phyloP scores from a whole-genome alignment of 1,140 invertebrate genomes.

The Hetaerina americana region DNA sequence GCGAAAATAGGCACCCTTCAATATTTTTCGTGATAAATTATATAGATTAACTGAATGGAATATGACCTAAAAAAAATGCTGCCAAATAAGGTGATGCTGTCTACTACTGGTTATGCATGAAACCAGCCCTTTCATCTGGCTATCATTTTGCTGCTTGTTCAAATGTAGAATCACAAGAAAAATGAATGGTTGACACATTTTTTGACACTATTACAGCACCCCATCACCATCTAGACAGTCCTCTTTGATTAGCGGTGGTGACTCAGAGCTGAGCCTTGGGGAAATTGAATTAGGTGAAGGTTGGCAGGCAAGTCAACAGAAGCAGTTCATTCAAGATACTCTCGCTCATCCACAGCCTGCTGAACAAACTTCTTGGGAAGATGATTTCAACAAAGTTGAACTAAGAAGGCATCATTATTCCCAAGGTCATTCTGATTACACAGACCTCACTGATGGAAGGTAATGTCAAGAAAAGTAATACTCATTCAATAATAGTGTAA shows the following conservation, averaged over 20 bases:
- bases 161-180: no score
- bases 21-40: no score
- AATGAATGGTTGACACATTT: no score
- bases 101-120: no score
- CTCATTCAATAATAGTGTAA: no score
- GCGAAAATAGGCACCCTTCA: no score
- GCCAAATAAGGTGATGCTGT: no score
- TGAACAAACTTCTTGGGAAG: background rate
- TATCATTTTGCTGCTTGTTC: no score
- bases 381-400: background rate
- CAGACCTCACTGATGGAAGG: background rate
- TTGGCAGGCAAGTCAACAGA: background rate
- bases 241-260: background rate
- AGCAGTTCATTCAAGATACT: background rate
- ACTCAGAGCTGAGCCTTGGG: background rate
- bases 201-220: background rate
- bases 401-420: background rate
- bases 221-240: background rate
- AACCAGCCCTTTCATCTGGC: no score
- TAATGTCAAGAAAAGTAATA: no score
- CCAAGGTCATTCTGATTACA: background rate
- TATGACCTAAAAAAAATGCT: no score
- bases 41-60: no score
- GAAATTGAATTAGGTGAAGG: background rate
- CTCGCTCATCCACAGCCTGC: background rate